These are phyloP conservation scores for Bothrops jararaca DNA, from an alignment of 2,113 vertebrate genomes.

Conservation along the genomic window DNA sequence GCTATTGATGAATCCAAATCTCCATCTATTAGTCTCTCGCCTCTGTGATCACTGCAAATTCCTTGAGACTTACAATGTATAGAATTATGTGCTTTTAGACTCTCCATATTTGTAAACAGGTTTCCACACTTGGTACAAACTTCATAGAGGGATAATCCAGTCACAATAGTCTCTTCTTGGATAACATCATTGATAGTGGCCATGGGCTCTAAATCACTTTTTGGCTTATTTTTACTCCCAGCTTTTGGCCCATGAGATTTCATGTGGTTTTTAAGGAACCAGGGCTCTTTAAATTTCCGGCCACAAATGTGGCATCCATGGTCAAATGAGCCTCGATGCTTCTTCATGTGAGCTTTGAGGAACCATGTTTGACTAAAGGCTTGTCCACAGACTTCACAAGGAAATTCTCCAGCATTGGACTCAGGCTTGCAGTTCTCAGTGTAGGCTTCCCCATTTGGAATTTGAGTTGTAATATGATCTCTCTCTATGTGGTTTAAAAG, in stretches of 20 bases:
- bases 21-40: constrained; percentile 43
- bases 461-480: constrained; percentile 85
- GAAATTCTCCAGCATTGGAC: constrained; percentile 75
- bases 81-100: constrained; percentile 82
- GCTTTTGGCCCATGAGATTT: constrained; percentile 86
- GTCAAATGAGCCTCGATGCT: constrained; percentile 87
- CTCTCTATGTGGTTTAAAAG: constrained; percentile 88
- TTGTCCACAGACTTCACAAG: constrained; percentile 89
- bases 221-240: constrained; percentile 77
- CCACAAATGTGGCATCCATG: constrained; percentile 91
- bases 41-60: constrained; percentile 28
- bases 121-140: constrained; percentile 93
- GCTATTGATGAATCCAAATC: constrained; percentile 65
- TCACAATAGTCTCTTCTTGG: constrained; percentile 81
- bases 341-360: constrained; percentile 94
- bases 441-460: constrained; percentile 62
- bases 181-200: constrained; percentile 88
- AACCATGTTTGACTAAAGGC: constrained; percentile 92
- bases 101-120: constrained; percentile 88
- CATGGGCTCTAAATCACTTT: constrained; percentile 76
- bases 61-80: constrained; percentile 74
- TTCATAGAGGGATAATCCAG: constrained; percentile 86
- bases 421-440: constrained; percentile 72
- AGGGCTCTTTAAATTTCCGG: constrained; percentile 90
- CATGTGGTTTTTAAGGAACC: constrained; percentile 98